Evolutionary conservation across 2,888 invertebrate genomes (phyloP), one percentile per base, ranked within the genome.

Genomic region (Mesorhabditis spiculigera): DNA sequence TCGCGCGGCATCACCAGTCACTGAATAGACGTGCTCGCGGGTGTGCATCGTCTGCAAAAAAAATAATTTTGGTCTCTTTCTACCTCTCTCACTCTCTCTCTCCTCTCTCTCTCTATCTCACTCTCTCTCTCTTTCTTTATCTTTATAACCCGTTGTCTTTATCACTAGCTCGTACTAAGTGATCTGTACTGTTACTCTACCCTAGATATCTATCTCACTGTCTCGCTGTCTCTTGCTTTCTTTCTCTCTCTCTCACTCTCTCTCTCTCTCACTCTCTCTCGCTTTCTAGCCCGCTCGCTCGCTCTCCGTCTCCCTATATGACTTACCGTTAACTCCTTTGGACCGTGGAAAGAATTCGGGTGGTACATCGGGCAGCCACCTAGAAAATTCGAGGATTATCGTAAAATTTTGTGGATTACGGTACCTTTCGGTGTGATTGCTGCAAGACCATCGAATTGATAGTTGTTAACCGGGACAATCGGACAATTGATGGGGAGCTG

Each of bases 301-400:
- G 28, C 28, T 28, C 28, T 28, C 28, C 28, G 28, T 28, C 28
- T 28, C 28, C 3, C 28, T 28, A 28, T 28, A 28, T 28, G 28
- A 28, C 28, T 28, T 28, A 28, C 28, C 28, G 28, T 28, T 28
- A 63, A 8, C 10, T 63, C 13, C 6, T 79, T 73, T 0, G 95
- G 94, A 0, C 96, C 96, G 74, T 90, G 89, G 88, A 95, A 97
- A 75, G 95, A 95, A 89, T 97, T 97, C 0, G 97, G 97, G 89
- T 91, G 94, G 87, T 97, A 97, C 87, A 96, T 96, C 5, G 96
- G 96, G 4, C 92, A 91, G 43, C 92, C 92, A 43, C 70, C 77
- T 71, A 61, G 44, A 28, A 28, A 63, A 28, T 10, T 8, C 6
- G 41, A 63, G 41, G 16, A 28, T 8, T n/a, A 28, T 8, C 28